Percentiles rank a stretch among this genome's conserved stretches.
These are phyloP conservation scores for Hymenopus coronatus DNA, from an alignment of 2,888 invertebrate species.

Conservation along the genomic window DNA sequence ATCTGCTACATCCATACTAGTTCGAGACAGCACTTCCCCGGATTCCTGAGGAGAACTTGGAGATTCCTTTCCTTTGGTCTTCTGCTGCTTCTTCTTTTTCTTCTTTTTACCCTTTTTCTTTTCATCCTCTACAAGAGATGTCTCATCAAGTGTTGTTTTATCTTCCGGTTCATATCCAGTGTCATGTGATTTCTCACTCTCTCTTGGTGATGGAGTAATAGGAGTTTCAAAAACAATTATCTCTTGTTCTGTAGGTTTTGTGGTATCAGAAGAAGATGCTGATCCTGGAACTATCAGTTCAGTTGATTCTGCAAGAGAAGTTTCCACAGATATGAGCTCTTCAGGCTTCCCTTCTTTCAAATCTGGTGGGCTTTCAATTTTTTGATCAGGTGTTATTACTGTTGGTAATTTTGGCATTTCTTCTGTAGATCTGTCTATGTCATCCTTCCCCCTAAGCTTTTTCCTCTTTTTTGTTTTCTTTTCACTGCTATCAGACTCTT, in stretches of 20 bases:
- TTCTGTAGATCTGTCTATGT: conserved; percentile 41
- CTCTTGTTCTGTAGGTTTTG: conserved; percentile 52
- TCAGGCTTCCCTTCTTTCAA: conserved; percentile 5
- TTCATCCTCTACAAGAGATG: conserved; percentile 43
- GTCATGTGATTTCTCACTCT: conserved; percentile 54
- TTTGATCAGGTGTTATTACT: conserved; percentile 32
- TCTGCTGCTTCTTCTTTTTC: conserved; percentile 51
- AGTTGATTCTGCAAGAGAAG: conserved; percentile 55
- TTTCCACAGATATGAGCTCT: conserved; percentile 45
- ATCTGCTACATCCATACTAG: background rate
- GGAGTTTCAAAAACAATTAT: conserved; percentile 41
- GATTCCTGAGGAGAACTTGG: conserved; percentile 20
- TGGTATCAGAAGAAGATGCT: conserved; percentile 54
- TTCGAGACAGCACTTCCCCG: background rate
- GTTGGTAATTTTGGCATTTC: conserved; percentile 33
- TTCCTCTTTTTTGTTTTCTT: conserved; percentile 58
- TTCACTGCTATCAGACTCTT: background rate
- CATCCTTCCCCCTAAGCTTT: conserved; percentile 55
- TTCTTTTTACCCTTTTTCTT: conserved; percentile 53
- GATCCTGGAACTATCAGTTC: conserved; percentile 52
- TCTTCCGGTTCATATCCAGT: conserved; percentile 73
- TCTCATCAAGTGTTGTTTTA: conserved; percentile 59
- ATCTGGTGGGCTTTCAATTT: conserved; percentile 9
- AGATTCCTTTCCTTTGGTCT: conserved; percentile 53
- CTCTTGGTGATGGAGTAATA: conserved; percentile 42